Conservation (phyloP, 2,797 vertebrate species). For the Austrolebias charrua region DNA sequence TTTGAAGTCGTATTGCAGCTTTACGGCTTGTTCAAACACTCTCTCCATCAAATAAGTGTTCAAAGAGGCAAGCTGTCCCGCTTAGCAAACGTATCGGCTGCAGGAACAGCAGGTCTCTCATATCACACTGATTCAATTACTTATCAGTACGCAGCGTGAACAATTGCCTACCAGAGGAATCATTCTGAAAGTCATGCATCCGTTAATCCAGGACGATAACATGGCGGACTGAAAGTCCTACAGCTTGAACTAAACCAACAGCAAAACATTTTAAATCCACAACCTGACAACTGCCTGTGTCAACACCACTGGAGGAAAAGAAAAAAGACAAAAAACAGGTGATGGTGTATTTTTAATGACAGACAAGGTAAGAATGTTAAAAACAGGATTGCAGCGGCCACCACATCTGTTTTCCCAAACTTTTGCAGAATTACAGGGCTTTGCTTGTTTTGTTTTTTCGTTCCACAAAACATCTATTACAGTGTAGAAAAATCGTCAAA, state of each 20-base stretch:
- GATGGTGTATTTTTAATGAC: constrained; percentile 72
- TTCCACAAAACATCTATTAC: constrained; percentile 57
- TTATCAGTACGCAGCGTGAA: constrained; percentile 69
- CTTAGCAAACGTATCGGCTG: constrained; percentile 51
- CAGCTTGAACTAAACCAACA: constrained; percentile 37
- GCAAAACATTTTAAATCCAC: constrained; percentile 37
- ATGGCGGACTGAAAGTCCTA: constrained; percentile 38
- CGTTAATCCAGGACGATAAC: constrained; percentile 57
- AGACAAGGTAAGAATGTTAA: constrained; percentile 75
- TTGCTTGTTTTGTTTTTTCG: constrained; percentile 15
- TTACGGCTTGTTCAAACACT: constrained; percentile 57
- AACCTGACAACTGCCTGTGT: constrained; percentile 29
- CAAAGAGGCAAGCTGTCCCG: constrained; percentile 66
- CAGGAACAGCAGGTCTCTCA: constrained; percentile 65
- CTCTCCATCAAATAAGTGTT: constrained; percentile 59
- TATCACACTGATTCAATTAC: constrained; percentile 61
- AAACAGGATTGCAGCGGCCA: constrained; percentile 56
- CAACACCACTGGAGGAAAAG: constrained; percentile 19
- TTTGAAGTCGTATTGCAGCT: constrained; percentile 65
- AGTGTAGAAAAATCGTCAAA: constrained; percentile 56
- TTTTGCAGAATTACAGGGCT: constrained; percentile 69
- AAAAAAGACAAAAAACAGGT: constrained; percentile 54
- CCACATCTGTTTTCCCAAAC: constrained; percentile 60
- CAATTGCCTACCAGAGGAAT: constrained; percentile 55
- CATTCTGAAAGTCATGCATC: constrained; percentile 65